Conservation (phyloP, 2,888 invertebrate genomes). For the Leptothorax acervorum region DNA sequence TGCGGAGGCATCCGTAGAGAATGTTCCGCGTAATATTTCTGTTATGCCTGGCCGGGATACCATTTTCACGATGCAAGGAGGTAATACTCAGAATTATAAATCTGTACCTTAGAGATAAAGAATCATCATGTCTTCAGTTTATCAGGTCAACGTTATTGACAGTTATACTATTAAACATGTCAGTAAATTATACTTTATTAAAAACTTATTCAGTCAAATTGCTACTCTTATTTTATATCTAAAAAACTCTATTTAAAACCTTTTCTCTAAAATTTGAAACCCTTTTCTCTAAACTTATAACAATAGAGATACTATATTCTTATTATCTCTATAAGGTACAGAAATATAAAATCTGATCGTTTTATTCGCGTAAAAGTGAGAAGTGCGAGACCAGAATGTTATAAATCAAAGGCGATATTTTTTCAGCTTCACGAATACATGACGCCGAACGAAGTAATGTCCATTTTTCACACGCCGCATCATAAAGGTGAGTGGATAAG, state of each 20-base stretch:
- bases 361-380: not conserved
- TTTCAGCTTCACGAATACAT: constrained; percentile 76
- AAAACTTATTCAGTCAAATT: too few relatives aligned
- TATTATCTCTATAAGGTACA: too few relatives aligned
- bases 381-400: not conserved
- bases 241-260: too few relatives aligned
- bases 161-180: too few relatives aligned
- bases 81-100: constrained; percentile 29
- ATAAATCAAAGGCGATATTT: not conserved
- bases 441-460: constrained; percentile 75
- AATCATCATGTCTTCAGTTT: too few relatives aligned
- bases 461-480: constrained; percentile 71
- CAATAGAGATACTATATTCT: too few relatives aligned
- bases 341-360: not conserved
- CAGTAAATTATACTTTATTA: too few relatives aligned
- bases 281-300: too few relatives aligned
- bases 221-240: too few relatives aligned
- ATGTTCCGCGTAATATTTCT: constrained; percentile 46
- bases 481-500: constrained; percentile 67
- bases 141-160: too few relatives aligned
- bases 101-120: too few relatives aligned
- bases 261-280: too few relatives aligned
- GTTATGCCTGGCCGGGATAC: constrained; percentile 27
- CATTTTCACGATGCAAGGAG: constrained; percentile 49
- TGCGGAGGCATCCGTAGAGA: not conserved